Percentiles rank a stretch among this genome's conserved stretches.
Conservation (phyloP, 1,140 invertebrate genomes). For the Rhagoletis pomonella region DNA sequence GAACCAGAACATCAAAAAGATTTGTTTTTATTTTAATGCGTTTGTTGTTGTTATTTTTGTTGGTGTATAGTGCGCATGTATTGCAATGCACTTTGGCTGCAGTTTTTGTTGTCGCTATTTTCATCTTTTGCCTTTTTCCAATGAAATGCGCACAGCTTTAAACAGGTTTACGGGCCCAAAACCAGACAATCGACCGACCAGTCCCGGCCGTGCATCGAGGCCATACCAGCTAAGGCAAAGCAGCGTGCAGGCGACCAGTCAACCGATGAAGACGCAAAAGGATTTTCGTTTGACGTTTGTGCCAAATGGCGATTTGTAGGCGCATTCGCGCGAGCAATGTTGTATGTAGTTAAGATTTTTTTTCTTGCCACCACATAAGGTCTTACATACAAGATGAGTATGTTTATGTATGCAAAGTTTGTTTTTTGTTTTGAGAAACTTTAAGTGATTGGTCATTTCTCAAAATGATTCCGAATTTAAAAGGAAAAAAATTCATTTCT, state of each 20-base stretch:
- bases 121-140: conserved; percentile 18
- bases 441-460: no score
- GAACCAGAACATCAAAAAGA: conserved; percentile 50
- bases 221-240: neutral
- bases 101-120: conserved; percentile 25
- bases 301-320: conserved; percentile 21
- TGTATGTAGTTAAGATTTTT: no score
- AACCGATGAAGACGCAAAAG: conserved; percentile 1
- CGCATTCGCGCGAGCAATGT: neutral
- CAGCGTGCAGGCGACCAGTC: neutral
- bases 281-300: conserved; percentile 22
- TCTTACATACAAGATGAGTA: no score
- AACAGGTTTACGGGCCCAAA: conserved; percentile 9
- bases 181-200: neutral
- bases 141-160: conserved; percentile 49
- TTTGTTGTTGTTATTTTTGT: conserved; percentile 13
- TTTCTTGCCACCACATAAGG: no score
- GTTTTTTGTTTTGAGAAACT: no score
- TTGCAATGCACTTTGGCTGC: conserved; percentile 14
- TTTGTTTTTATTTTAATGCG: conserved; percentile 14
- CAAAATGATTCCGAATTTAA: no score
- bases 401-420: no score
- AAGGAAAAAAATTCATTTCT: no score
- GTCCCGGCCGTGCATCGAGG: no score
- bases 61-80: neutral